Evolutionary conservation across 2,797 vertebrate species (phyloP), one percentile per base, ranked within the genome.

Genomic region (Epinephelus malabaricus): DNA sequence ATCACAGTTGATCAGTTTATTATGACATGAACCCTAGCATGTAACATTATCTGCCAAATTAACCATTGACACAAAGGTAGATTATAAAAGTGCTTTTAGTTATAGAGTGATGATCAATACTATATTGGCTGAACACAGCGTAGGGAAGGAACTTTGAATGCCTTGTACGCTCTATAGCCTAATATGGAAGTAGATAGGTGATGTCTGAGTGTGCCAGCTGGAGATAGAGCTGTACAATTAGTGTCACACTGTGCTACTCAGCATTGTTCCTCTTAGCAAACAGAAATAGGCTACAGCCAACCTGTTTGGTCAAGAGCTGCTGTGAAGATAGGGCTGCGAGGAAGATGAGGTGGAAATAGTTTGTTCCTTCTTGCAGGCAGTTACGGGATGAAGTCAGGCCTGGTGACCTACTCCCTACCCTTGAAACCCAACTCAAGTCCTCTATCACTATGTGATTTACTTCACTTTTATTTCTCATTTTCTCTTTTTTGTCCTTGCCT

Each of bases 381-480:
- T 58, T 21, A 34, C 0, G 6, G 58, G 46, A 69, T 66, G 21
- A 25, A 61, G 25, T 51, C 30, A 9, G 34, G 43, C 58, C 3
- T 13, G n/a, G 15, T 85, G 56, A 76, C 78, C 82, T 78, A 56
- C 58, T 69, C 40, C 40, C 51, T 73, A 63, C 69, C 76, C 79
- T 76, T 81, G 75, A 74, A 73, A 67, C 68, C 49, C 50, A 73
- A 58, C 64, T 79, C 45, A 72, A 56, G 72, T 69, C 67, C 50
- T 25, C 6, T 14, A 1, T 30, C 45, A 4, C 66, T 11, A n/a
- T 55, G 50, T 7, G 34, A 6, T 34, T 34, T 65, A 2, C n/a
- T 47, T 62, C 6, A 21, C 65, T 70, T 23, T 45, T 27, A 68
- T 43, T 45, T 27, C 19, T 40, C 9, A 40, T 5, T 69, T 56